Percentiles rank a stretch among this genome's conserved stretches.
Evolutionary conservation across 2,888 invertebrate species (phyloP).

Genomic region (Cataglyphis livida): DNA sequence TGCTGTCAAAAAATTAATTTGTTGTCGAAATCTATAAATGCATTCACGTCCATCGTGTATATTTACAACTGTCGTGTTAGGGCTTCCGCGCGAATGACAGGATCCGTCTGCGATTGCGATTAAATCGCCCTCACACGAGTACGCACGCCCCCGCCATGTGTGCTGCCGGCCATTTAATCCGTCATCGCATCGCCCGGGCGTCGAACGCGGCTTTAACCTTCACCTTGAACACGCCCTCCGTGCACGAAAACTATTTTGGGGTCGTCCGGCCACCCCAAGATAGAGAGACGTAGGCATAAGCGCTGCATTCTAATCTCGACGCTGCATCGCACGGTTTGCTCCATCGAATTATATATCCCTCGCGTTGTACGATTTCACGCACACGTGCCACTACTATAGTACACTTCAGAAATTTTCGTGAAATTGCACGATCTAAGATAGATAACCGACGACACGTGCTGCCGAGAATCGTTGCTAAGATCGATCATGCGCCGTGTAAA

Average conservation of each 20-base stretch:
- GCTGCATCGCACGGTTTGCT: conserved; percentile 54
- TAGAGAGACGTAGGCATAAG: conserved; percentile 21
- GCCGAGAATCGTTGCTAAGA: conserved; percentile 4
- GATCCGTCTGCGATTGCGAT: conserved; percentile 53
- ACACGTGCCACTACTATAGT: conserved; percentile 12
- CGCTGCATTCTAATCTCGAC: conserved; percentile 65
- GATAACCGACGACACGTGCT: conserved; percentile 5
- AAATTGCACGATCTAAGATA: conserved; percentile 26
- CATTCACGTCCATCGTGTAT: background rate
- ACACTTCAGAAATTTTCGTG: conserved; percentile 27
- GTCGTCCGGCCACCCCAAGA: conserved; percentile 53
- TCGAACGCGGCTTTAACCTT: conserved; percentile 72
- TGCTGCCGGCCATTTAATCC: conserved; percentile 59
- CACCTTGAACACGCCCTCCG: conserved; percentile 67
- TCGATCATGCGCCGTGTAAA: background rate
- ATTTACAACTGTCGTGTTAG: conserved; percentile 31
- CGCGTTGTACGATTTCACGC: background rate
- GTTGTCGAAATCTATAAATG: background rate
- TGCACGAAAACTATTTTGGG: conserved; percentile 72
- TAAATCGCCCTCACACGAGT: conserved; percentile 48
- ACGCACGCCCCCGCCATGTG: conserved; percentile 38
- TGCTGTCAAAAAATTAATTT: background rate
- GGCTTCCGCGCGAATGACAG: conserved; percentile 45
- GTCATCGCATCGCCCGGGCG: conserved; percentile 62
- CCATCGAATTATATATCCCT: conserved; percentile 74